Conservation (phyloP, 2,113 vertebrate species). For the Siniperca chuatsi region DNA sequence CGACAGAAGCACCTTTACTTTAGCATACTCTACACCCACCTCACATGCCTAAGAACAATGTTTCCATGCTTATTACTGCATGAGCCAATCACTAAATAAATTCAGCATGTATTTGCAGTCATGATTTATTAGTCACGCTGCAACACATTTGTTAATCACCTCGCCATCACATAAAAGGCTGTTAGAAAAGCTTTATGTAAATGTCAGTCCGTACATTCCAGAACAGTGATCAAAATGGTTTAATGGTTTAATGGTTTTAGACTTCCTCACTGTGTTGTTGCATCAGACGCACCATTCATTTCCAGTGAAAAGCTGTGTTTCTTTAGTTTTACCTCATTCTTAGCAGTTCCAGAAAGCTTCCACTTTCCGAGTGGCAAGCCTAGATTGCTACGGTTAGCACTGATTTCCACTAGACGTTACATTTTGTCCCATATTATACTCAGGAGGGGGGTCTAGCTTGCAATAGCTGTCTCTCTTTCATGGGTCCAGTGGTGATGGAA, state of each 20-base stretch:
- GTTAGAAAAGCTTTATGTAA: conserved; percentile 43
- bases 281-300: conserved; percentile 24
- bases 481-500: background rate
- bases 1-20: conserved; percentile 13
- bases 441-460: background rate
- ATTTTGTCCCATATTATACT: background rate
- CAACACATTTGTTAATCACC: conserved; percentile 52
- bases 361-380: background rate
- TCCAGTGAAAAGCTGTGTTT: background rate
- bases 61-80: conserved; percentile 1
- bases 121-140: conserved; percentile 46
- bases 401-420: background rate
- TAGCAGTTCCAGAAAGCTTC: background rate
- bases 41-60: conserved; percentile 6
- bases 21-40: background rate
- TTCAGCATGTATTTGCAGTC: conserved; percentile 29
- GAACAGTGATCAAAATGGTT: conserved; percentile 29
- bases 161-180: conserved; percentile 35
- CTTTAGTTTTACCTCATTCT: conserved; percentile 2
- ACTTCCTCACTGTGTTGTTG: conserved; percentile 18
- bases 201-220: conserved; percentile 39
- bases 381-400: background rate
- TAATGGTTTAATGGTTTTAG: conserved; percentile 18
- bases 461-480: background rate
- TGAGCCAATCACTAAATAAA: conserved; percentile 37